These are phyloP conservation scores for Aegypius monachus DNA, from an alignment of 2,113 vertebrate species.

Conservation along the genomic window DNA sequence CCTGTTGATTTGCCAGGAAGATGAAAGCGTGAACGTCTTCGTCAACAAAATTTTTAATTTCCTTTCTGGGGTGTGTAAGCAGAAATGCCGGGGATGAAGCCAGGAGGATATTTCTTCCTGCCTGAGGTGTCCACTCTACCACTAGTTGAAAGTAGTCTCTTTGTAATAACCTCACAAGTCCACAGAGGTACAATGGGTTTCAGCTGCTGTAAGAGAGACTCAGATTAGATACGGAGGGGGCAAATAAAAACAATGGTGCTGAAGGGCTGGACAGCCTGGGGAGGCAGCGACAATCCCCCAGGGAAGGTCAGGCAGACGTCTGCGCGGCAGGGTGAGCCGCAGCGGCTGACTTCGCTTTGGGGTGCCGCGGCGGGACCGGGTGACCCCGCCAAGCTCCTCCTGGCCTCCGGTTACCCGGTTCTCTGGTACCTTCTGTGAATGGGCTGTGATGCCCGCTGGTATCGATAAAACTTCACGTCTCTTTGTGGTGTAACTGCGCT, in stretches of 20 bases:
- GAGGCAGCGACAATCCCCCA: accelerated
- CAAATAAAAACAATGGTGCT: background rate
- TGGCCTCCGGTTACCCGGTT: accelerated
- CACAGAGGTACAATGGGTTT: background rate
- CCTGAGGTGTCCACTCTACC: background rate
- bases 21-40: background rate
- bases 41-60: background rate
- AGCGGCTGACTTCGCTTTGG: background rate
- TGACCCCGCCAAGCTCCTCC: background rate
- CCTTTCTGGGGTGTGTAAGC: background rate
- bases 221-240: background rate
- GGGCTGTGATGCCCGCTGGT: accelerated
- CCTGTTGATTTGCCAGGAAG: background rate
- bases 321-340: background rate
- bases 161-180: background rate
- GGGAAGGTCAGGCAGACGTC: background rate
- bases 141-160: background rate
- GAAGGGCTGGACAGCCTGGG: background rate
- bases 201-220: background rate
- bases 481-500: accelerated
- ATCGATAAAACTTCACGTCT: accelerated
- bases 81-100: background rate
- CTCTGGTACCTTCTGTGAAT: background rate
- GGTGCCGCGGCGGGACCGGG: accelerated
- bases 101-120: background rate